These are phyloP conservation scores for Brachyhypopomus gauderio DNA, from an alignment of 2,113 vertebrate genomes.

Conservation along the genomic window DNA sequence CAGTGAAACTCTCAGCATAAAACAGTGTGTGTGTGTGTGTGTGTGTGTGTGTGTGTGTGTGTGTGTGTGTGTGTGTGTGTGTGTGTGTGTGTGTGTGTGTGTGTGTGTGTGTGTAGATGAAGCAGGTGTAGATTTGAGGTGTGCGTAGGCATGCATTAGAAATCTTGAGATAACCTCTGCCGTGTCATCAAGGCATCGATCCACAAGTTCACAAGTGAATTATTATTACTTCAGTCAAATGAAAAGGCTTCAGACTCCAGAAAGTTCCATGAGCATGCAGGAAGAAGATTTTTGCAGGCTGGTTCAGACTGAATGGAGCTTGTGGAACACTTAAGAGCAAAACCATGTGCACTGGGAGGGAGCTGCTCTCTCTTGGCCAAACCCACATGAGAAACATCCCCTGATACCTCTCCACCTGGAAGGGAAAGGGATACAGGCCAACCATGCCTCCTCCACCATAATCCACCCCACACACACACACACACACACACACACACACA, in stretches of 20 bases:
- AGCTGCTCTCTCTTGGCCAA: conserved; percentile 57
- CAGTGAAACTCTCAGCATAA: conserved; percentile 54
- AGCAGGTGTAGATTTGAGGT: conserved; percentile 60
- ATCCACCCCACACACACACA: no score
- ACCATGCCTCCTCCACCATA: conserved; percentile 14
- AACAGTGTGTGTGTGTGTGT: conserved; percentile 50
- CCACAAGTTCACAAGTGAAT: conserved; percentile 20
- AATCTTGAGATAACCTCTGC: conserved; percentile 65
- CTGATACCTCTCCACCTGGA: conserved; percentile 50
- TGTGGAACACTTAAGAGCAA: conserved; percentile 55
- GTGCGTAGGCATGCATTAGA: conserved; percentile 52
- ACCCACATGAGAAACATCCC: conserved; percentile 25
- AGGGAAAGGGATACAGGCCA: conserved; percentile 45
- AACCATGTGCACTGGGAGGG: conserved; percentile 61
- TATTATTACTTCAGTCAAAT: conserved; percentile 50
- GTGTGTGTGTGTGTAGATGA: conserved; percentile 32
- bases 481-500: conserved; percentile 8
- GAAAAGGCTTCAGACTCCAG: conserved; percentile 48
- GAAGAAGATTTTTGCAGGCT: conserved; percentile 36
- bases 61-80: conserved; percentile 38
- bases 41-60: conserved; percentile 23
- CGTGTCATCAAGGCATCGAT: conserved; percentile 63
- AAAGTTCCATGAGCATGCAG: conserved; percentile 50
- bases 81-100: conserved; percentile 22
- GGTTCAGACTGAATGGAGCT: conserved; percentile 27